Evolutionary conservation across 2,113 vertebrate genomes (phyloP), one percentile per base, ranked within the genome.

Genomic region (Daphoenositta chrysoptera): DNA sequence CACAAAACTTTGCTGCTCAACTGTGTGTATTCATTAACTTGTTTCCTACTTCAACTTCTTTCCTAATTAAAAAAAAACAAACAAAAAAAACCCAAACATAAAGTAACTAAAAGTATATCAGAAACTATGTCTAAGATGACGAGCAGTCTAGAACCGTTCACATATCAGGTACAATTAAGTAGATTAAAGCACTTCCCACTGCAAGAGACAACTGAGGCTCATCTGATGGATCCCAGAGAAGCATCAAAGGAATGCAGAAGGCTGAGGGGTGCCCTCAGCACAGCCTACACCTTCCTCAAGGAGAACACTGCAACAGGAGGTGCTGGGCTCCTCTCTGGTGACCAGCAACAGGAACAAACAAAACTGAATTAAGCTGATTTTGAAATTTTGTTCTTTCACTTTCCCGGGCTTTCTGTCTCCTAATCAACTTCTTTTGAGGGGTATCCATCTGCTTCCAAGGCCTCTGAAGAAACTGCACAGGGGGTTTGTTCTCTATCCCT

Each of bases 281-380:
- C 27, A 71, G 20, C 5, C 19, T 51, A 23, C 22, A 71, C 2
- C 12, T 63, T 85, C 24, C 18, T 35, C 44, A 63, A 44, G 47
- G 16, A 0, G 3, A 26, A 5, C 44, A 63, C 31, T 7, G 7
- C 7, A 64, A 39, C 17, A 23, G 12, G 35, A 58, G 14, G 6
- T 35, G 14, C 3, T 69, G 15, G 42, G 61, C 54, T 64, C 58
- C 27, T 72, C 58, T 40, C 6, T 47, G 13, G 8, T 63, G 17
- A 47, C 8, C 48, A 44, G 8, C 22, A 8, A 66, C 15, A 66
- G 19, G 6, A 53, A 20, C 0, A 0, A 64, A 57, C 22, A 53
- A 45, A 82, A 60, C 5, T 58, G 33, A 89, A 66, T 10, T 2
- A 51, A 45, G 16, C 1, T 2, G 2, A 26, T 5, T 69, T 35